Percentiles rank a stretch among this genome's conserved stretches.
Conservation (phyloP, 2,888 invertebrate species). For the Calephelis perditalis region DNA sequence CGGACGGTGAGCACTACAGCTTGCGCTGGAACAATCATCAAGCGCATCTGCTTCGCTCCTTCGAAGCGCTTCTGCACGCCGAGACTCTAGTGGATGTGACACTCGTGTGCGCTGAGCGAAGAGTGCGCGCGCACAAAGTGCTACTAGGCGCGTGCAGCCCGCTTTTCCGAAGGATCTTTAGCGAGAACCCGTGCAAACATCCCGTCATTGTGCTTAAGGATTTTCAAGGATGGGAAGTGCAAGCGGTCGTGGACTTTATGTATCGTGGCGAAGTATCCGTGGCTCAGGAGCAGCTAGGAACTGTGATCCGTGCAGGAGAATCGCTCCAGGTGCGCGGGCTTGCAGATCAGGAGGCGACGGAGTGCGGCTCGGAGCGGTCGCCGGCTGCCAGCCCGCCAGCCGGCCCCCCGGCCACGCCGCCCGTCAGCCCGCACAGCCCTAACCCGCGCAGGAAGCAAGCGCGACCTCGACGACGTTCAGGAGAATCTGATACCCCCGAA, state of each 20-base stretch:
- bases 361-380: constrained; percentile 58
- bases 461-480: constrained; percentile 89
- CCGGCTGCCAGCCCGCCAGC: constrained; percentile 66
- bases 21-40: constrained; percentile 97
- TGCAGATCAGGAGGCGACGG: constrained; percentile 80
- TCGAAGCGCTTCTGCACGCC: constrained; percentile 91
- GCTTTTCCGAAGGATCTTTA: constrained; percentile 92
- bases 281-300: constrained; percentile 89
- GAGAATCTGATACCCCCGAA: constrained; percentile 81
- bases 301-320: constrained; percentile 92
- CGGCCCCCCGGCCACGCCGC: constrained; percentile 62
- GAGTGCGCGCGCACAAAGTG: constrained; percentile 93
- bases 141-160: constrained; percentile 93
- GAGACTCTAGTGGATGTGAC: constrained; percentile 94
- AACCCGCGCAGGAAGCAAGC: constrained; percentile 92
- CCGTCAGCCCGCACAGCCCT: constrained; percentile 84
- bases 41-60: constrained; percentile 90
- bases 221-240: constrained; percentile 92
- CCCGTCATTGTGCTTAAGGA: constrained; percentile 95
- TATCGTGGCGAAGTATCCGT: constrained; percentile 95
- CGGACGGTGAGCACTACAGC: constrained; percentile 86
- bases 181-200: constrained; percentile 95
- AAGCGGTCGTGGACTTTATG: constrained; percentile 95
- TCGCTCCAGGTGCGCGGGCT: constrained; percentile 90
- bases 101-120: constrained; percentile 90